Conservation (phyloP, 2,797 vertebrate species). For the Ctenochaetus hawaiiensis region DNA sequence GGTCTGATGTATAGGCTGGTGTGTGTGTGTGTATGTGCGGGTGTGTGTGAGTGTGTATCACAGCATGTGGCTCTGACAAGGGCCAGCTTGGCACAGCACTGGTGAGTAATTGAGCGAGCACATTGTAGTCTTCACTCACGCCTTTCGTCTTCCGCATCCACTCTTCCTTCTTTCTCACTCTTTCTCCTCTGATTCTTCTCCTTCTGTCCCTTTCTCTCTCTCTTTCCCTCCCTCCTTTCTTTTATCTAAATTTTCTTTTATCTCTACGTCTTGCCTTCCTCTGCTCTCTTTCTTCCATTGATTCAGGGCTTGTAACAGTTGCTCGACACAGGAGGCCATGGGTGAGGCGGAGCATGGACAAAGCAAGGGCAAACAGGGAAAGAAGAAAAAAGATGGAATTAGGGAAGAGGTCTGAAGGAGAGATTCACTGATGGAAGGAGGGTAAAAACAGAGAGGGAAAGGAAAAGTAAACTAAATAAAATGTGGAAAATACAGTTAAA, state of each 20-base stretch:
- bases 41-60: slow-evolving; percentile 32
- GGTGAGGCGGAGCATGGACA: slow-evolving; percentile 33
- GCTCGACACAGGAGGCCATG: slow-evolving; percentile 35
- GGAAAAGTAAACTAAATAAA: background rate
- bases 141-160: slow-evolving; percentile 53
- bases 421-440: background rate
- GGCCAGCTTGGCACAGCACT: slow-evolving; percentile 70
- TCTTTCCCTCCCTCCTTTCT: background rate
- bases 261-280: background rate
- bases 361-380: slow-evolving; percentile 50
- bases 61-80: slow-evolving; percentile 65
- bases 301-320: slow-evolving; percentile 27
- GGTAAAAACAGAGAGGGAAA: background rate
- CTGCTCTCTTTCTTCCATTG: background rate
- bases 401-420: background rate
- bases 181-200: background rate
- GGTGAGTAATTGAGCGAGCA: slow-evolving; percentile 77
- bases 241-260: background rate
- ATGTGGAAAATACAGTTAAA: no score
- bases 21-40: slow-evolving; percentile 39
- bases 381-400: background rate
- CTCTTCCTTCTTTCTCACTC: slow-evolving; percentile 9
- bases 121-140: slow-evolving; percentile 67
- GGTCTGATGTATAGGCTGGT: slow-evolving; percentile 46
- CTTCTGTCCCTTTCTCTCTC: no score